Evolutionary conservation across 2,888 invertebrate genomes (phyloP).

Genomic region (Agrochola litura): DNA sequence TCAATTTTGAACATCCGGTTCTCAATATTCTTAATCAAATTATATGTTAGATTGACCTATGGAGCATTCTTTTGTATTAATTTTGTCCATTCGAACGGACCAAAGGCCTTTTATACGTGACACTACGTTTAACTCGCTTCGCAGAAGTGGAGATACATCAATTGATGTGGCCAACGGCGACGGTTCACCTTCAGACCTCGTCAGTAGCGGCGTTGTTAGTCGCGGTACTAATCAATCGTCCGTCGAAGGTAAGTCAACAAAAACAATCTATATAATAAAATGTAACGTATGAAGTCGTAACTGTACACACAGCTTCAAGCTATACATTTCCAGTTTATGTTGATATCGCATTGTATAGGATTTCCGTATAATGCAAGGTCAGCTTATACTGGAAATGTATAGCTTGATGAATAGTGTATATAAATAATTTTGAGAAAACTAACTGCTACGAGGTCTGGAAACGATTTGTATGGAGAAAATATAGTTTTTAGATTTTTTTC

Average conservation of each 20-base stretch:
- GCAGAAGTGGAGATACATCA: slow-evolving; percentile 78
- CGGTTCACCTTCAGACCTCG: slow-evolving; percentile 86
- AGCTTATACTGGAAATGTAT: no score
- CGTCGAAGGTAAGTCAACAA: slow-evolving; percentile 77
- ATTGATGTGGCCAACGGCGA: slow-evolving; percentile 83
- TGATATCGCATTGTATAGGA: no score
- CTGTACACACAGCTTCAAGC: no score
- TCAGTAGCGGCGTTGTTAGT: slow-evolving; percentile 87
- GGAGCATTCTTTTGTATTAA: neutral
- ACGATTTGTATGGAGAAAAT: no score
- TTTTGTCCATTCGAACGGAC: neutral
- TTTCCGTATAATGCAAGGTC: no score
- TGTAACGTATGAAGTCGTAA: no score
- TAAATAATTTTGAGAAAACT: no score
- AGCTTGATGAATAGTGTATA: no score
- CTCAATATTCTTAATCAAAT: neutral
- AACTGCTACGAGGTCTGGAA: no score
- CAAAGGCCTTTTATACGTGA: neutral
- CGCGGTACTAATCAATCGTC: slow-evolving; percentile 82
- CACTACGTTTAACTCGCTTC: slow-evolving; percentile 16
- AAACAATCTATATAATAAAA: neutral
- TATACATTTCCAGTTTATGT: no score
- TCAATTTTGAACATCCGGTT: neutral
- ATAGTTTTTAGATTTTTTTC: no score
- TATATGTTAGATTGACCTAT: neutral